Conservation (phyloP, 2,888 invertebrate genomes). For the Andrena praecox region DNA sequence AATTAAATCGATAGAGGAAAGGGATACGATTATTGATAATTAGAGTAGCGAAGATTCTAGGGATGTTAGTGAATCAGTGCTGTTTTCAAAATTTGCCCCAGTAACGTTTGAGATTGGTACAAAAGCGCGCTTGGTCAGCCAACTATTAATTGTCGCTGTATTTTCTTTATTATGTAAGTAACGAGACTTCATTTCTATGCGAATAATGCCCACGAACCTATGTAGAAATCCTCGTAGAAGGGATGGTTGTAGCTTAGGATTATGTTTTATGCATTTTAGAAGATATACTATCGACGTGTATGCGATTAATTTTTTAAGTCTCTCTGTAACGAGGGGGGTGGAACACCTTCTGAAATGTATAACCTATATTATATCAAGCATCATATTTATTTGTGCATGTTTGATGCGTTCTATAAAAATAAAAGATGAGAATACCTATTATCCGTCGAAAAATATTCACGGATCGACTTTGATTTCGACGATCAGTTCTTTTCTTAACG, state of each 20-base stretch:
- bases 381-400: conserved; percentile 41
- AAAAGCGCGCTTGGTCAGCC: conserved; percentile 24
- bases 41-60: conserved; percentile 10
- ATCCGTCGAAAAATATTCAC: conserved; percentile 4
- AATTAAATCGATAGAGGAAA: not conserved
- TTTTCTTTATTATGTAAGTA: conserved; percentile 14
- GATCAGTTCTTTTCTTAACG: conserved; percentile 15
- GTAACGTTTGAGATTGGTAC: conserved; percentile 10
- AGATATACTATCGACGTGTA: conserved; percentile 13
- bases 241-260: conserved; percentile 10
- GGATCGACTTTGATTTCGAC: conserved; percentile 8
- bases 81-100: conserved; percentile 22
- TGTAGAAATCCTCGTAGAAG: conserved; percentile 13
- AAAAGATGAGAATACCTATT: conserved; percentile 20
- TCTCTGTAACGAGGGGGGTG: conserved; percentile 32
- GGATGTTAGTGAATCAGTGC: not conserved
- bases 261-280: conserved; percentile 19
- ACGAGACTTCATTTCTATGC: conserved; percentile 13
- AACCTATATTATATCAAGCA: conserved; percentile 28
- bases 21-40: not conserved
- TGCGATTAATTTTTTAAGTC: conserved; percentile 11
- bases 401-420: conserved; percentile 23
- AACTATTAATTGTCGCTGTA: conserved; percentile 1
- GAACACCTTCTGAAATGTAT: conserved; percentile 18
- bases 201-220: conserved; percentile 17